phyloP scores from a whole-genome alignment of 2,888 invertebrate species.

The Chrysotoxum bicinctum region DNA sequence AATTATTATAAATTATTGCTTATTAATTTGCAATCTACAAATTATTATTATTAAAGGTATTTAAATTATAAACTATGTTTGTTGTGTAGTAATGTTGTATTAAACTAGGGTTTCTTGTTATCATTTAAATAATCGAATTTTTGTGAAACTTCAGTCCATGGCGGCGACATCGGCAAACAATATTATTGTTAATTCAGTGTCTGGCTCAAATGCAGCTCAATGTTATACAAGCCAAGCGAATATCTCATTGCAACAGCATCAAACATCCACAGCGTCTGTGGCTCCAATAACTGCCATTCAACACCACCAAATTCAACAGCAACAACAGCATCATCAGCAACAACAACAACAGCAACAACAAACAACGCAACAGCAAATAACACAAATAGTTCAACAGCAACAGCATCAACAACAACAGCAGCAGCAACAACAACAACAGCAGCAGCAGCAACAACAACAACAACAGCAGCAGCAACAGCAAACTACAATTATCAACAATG shows the following conservation, averaged over 20 bases:
- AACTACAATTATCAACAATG: conserved; percentile 74
- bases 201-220: conserved; percentile 78
- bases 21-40: conserved; percentile 18
- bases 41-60: conserved; percentile 16
- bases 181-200: conserved; percentile 81
- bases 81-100: conserved; percentile 11
- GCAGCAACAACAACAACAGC: conserved; percentile 73
- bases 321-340: conserved; percentile 63
- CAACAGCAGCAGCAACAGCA: conserved; percentile 67
- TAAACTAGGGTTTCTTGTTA: not conserved
- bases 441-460: conserved; percentile 59
- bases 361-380: conserved; percentile 79
- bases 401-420: conserved; percentile 73
- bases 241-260: conserved; percentile 75
- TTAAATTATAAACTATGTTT: not conserved
- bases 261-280: conserved; percentile 76
- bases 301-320: conserved; percentile 74
- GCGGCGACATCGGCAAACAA: conserved; percentile 79
- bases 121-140: conserved; percentile 29
- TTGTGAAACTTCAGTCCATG: conserved; percentile 73
- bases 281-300: conserved; percentile 75
- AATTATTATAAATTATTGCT: conserved; percentile 43
- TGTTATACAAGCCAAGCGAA: conserved; percentile 77
- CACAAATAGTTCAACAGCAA: conserved; percentile 77
- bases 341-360: conserved; percentile 63